phyloP scores from a whole-genome alignment of 1,140 invertebrate genomes.

The Vanessa atalanta region DNA sequence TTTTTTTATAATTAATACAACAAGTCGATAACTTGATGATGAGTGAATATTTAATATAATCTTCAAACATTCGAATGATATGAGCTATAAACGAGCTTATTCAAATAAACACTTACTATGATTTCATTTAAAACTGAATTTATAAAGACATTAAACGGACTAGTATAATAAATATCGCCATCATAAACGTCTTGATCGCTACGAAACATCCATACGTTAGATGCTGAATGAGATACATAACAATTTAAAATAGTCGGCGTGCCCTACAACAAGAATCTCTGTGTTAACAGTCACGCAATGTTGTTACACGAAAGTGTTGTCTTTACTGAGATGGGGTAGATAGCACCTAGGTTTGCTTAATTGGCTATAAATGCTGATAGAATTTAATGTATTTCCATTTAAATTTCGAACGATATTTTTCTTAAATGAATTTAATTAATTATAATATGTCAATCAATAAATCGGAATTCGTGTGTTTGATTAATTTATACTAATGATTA shows the following conservation, averaged over 20 bases:
- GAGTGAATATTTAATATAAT: conserved; percentile 18
- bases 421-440: not conserved
- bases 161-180: conserved; percentile 30
- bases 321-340: conserved; percentile 50
- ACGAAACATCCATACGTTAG: conserved; percentile 24
- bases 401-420: not conserved
- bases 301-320: conserved; percentile 43
- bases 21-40: not conserved
- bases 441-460: not conserved
- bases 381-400: conserved; percentile 37
- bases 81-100: conserved; percentile 14
- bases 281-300: conserved; percentile 64
- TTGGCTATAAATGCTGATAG: conserved; percentile 58
- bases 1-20: not conserved
- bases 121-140: conserved; percentile 30
- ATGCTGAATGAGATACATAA: conserved; percentile 7
- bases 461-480: no score
- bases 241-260: conserved; percentile 53
- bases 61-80: not conserved
- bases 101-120: conserved; percentile 23
- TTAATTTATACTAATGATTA: no score
- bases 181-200: conserved; percentile 33
- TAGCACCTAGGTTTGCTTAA: conserved; percentile 58
- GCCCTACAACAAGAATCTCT: conserved; percentile 63
- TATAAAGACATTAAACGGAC: conserved; percentile 35